These are phyloP conservation scores for Rhinoraja longicauda DNA, from an alignment of 2,797 vertebrate genomes.

Conservation along the genomic window DNA sequence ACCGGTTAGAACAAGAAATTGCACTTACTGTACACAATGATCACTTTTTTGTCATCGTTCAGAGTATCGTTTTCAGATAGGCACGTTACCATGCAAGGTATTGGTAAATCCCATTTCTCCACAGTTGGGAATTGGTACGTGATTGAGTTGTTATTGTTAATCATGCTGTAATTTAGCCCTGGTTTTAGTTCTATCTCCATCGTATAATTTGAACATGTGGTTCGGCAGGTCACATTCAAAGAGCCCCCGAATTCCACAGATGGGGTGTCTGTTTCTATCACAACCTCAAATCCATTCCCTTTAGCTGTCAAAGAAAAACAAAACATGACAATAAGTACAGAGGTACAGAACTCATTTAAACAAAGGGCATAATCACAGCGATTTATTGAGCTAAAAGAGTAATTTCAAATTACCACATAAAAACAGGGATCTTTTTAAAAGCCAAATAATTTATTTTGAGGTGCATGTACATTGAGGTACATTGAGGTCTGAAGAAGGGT, in stretches of 20 bases:
- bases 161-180: neutral
- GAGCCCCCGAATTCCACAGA: neutral
- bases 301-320: slow-evolving; percentile 7
- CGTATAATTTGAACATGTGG: neutral
- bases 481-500: too few species aligned
- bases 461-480: too few species aligned
- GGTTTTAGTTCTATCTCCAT: neutral
- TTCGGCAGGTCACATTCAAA: neutral
- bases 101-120: neutral
- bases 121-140: neutral
- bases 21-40: slow-evolving; percentile 31
- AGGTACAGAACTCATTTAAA: neutral
- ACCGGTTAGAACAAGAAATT: neutral
- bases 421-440: too few species aligned
- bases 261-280: neutral
- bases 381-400: too few species aligned
- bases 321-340: neutral
- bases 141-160: neutral
- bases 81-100: neutral
- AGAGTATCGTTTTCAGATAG: accelerated
- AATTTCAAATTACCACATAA: too few species aligned
- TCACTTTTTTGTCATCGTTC: neutral
- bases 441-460: too few species aligned
- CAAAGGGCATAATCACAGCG: too few species aligned
- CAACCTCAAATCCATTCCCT: slow-evolving; percentile 20